Conservation (phyloP, 2,113 vertebrate genomes). For the Cebidichthys violaceus region DNA sequence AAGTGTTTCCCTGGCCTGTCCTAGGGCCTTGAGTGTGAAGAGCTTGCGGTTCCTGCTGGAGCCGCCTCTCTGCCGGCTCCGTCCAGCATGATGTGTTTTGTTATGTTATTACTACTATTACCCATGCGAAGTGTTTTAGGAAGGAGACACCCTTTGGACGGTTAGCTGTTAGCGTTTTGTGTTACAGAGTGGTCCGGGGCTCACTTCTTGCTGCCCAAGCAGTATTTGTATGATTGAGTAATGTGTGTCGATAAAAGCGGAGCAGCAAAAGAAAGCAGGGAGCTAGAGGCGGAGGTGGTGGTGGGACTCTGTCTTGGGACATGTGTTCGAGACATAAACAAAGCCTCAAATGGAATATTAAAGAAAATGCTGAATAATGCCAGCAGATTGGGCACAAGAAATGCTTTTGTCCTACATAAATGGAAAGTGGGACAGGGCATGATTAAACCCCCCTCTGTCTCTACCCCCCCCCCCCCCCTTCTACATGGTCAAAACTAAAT, state of each 20-base stretch:
- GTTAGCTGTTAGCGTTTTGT: conserved; percentile 17
- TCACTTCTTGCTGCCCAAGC: conserved; percentile 31
- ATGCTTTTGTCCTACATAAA: conserved; percentile 46
- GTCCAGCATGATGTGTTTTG: conserved; percentile 55
- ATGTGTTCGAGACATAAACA: conserved; percentile 4
- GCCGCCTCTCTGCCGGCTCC: conserved; percentile 31
- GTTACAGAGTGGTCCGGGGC: conserved; percentile 15
- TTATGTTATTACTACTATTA: conserved; percentile 56
- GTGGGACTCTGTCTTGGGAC: not conserved
- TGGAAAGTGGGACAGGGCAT: conserved; percentile 68
- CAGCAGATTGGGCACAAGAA: conserved; percentile 25
- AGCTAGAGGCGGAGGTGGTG: not conserved
- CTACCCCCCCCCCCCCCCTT: not conserved
- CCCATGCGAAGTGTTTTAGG: conserved; percentile 50
- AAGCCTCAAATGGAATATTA: conserved; percentile 1
- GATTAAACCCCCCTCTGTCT: conserved; percentile 47
- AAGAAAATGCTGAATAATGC: conserved; percentile 41
- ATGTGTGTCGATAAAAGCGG: conserved; percentile 16
- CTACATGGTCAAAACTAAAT: not conserved
- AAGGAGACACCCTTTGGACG: conserved; percentile 37
- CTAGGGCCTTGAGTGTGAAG: conserved; percentile 47
- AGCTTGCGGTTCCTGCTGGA: conserved; percentile 56
- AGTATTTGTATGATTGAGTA: conserved; percentile 35
- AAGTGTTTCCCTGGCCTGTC: conserved; percentile 62
- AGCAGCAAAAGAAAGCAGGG: conserved; percentile 6